Base-by-base conservation (phyloP, 2,113 vertebrate species). In the Oncorhynchus gorbuscha region DNA sequence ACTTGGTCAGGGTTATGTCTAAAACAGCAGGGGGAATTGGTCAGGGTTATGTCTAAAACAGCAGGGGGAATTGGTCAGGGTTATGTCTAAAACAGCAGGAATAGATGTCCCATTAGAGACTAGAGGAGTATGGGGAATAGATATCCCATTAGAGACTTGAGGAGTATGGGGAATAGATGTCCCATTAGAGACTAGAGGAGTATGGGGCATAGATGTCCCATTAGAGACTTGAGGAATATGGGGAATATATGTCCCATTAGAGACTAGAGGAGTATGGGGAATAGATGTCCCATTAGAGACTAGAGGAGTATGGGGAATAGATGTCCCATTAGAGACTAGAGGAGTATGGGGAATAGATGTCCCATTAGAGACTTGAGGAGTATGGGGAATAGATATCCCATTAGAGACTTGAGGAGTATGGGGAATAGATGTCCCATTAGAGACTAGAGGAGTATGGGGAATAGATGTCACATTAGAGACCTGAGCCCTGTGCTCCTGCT, bases 181-280 rank as follows among this genome's bases (percentile, higher is more conserved):
- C 26, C 70, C 9, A 74, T 84, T 62, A 81, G 55, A 79, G 58
- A 64, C 71, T 4, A 76, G 74, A 7, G 6, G 5, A 22, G 16
- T 35, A 1, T 35, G 6, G 6, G 6, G 35, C 7, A 35, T 35
- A 35, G 0, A 7, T 2, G 35, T 35, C 35, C 35, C 24, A 24
- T 24, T 22, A 22, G 61, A 62, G 7, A 24, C 28, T 14, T 2
- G 11, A 24, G 22, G 4, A 13, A 4, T 24, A 5, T 66, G 9
- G 3, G 28, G 18, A 39, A 18, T 5, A 45, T 3, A 24, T 32
- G n/a, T 58, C 28, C 72, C 12, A 75, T 84, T 58, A 81, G 55
- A 79, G 58, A 64, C 71, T n/a, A n/a, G n/a, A n/a, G n/a, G n/a
- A n/a, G n/a, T n/a, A n/a, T n/a, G n/a, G n/a, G 0, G 3, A 39